Evolutionary conservation across 1,140 invertebrate genomes (phyloP).

Genomic region (Parasteatoda tepidariorum): DNA sequence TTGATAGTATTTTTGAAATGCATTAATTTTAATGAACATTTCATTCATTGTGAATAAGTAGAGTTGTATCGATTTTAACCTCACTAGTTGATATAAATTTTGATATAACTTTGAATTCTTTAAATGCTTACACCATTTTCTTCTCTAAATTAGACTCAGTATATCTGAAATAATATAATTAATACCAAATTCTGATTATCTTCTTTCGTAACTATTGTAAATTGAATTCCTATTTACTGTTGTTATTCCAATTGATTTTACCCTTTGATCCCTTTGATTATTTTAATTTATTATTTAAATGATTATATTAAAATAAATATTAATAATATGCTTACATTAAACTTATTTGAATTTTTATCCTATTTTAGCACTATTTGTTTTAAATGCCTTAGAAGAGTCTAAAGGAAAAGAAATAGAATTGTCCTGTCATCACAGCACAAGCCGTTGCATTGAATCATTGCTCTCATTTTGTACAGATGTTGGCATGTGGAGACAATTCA

Average conservation of each 20-base stretch:
- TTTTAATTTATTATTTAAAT: too few species aligned
- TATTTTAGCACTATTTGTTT: conserved; percentile 26
- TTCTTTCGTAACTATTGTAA: neutral
- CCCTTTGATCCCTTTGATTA: neutral
- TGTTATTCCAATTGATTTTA: neutral
- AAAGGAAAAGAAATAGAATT: conserved; percentile 30
- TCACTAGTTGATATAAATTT: too few species aligned
- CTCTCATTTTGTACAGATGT: neutral
- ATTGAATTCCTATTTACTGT: neutral
- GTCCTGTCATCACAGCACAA: neutral
- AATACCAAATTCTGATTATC: neutral
- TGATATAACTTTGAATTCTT: too few species aligned
- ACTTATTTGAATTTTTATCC: neutral
- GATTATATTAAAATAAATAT: too few species aligned
- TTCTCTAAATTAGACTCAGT: too few species aligned
- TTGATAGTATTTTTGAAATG: too few species aligned
- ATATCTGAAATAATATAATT: too few species aligned
- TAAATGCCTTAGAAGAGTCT: conserved; percentile 19
- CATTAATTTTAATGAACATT: too few species aligned
- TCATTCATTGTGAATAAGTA: too few species aligned
- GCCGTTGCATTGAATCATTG: conserved; percentile 32
- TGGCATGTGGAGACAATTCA: conserved; percentile 5
- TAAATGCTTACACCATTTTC: too few species aligned
- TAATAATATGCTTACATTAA: too few species aligned
- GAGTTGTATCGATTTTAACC: too few species aligned